Conservation (phyloP, 2,797 vertebrate species). For the Steatocranus sp. region DNA sequence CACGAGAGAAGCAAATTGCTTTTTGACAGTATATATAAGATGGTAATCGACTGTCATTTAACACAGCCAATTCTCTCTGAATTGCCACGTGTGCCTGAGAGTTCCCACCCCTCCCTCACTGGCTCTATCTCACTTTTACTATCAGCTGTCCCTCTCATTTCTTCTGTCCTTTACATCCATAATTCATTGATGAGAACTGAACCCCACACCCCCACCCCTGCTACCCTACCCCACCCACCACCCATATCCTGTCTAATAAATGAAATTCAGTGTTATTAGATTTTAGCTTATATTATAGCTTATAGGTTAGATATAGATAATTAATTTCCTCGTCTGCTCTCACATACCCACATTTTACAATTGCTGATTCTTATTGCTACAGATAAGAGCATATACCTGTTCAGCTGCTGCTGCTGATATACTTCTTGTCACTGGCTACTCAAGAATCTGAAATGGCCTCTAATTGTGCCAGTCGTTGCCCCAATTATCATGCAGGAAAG, state of each 20-base stretch:
- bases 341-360: neutral
- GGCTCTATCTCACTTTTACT: constrained; percentile 1
- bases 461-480: neutral
- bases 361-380: neutral
- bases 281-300: neutral
- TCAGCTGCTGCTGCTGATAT: constrained; percentile 1
- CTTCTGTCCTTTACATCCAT: neutral
- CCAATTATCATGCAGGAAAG: constrained; percentile 11
- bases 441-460: neutral
- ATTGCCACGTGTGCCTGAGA: constrained; percentile 45
- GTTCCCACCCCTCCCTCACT: constrained; percentile 12
- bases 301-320: neutral
- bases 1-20: constrained; percentile 65
- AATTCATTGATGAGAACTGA: constrained; percentile 3
- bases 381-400: neutral
- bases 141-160: constrained; percentile 26
- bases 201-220: neutral
- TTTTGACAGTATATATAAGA: constrained; percentile 76
- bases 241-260: neutral
- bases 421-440: constrained; percentile 4
- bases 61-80: constrained; percentile 56
- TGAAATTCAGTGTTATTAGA: neutral
- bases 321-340: neutral
- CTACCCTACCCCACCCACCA: neutral
- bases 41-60: constrained; percentile 75